Evolutionary conservation across 2,888 invertebrate genomes (phyloP).

Genomic region (Protula sp.): DNA sequence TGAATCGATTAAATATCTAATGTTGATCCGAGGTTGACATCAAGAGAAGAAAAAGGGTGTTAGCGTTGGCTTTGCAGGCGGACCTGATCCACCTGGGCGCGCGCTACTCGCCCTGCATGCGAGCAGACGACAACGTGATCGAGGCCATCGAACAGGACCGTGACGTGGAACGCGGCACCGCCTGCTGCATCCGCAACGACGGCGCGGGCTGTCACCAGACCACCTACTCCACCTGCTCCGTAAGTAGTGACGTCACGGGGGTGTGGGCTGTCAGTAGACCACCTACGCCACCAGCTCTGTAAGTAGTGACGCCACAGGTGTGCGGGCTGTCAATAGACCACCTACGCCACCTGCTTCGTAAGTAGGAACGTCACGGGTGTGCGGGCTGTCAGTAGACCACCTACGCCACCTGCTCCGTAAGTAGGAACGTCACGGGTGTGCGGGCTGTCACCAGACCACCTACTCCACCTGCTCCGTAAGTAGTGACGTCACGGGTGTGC

Average conservation of each 20-base stretch:
- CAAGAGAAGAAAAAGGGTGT: too few species aligned
- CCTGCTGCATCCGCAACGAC: conserved; percentile 96
- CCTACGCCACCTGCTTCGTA: too few species aligned
- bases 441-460: conserved; percentile 24
- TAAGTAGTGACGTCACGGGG: conserved; percentile 8
- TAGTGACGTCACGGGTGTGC: background rate
- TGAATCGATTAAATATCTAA: too few species aligned
- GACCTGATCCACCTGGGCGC: conserved; percentile 97
- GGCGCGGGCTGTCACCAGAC: conserved; percentile 57
- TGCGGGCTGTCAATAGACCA: too few species aligned
- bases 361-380: too few species aligned
- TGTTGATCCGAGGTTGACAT: too few species aligned
- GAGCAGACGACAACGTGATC: conserved; percentile 67
- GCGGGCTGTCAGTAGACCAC: conserved; percentile 78
- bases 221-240: conserved; percentile 19
- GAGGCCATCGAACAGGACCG: conserved; percentile 81
- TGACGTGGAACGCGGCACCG: conserved; percentile 83
- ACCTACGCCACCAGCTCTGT: too few species aligned
- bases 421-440: conserved; percentile 88
- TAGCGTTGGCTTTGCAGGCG: conserved; percentile 57
- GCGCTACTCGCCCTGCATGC: conserved; percentile 98
- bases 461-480: conserved; percentile 22
- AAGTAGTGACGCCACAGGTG: too few species aligned
- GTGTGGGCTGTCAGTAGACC: background rate
- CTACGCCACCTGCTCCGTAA: conserved; percentile 96